Percentiles rank a stretch among this genome's conserved stretches.
Evolutionary conservation across 2,888 invertebrate genomes (phyloP).

Genomic region (Agrochola macilenta): DNA sequence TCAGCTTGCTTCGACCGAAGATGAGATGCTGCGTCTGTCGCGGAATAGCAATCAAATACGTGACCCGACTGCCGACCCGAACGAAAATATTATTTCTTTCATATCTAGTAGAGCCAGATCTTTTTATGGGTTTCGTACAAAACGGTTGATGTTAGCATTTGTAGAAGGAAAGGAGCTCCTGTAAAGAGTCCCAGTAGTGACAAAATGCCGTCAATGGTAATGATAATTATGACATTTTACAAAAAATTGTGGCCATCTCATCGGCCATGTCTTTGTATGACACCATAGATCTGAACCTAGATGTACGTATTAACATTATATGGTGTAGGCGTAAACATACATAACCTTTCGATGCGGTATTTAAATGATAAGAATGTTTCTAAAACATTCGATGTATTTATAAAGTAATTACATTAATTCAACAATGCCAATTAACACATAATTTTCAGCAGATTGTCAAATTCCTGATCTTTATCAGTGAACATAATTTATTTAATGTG

Average conservation of each 20-base stretch:
- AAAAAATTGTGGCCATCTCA: background rate
- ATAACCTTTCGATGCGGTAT: background rate
- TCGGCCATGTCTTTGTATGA: too few relatives aligned
- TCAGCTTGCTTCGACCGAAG: slow-evolving; percentile 5
- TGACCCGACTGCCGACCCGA: slow-evolving; percentile 33
- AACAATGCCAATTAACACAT: slow-evolving; percentile 54
- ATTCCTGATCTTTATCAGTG: slow-evolving; percentile 39
- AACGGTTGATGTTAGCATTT: slow-evolving; percentile 6
- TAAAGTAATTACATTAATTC: slow-evolving; percentile 43
- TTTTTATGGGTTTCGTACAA: slow-evolving; percentile 7
- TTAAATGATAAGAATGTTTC: slow-evolving; percentile 17
- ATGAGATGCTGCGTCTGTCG: slow-evolving; percentile 33
- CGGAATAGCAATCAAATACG: slow-evolving; percentile 55
- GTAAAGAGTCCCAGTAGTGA: background rate
- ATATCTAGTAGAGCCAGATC: background rate
- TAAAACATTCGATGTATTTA: slow-evolving; percentile 17
- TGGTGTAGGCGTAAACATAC: background rate
- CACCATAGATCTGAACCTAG: background rate
- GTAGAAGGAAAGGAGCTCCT: background rate
- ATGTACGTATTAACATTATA: background rate
- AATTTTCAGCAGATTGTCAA: slow-evolving; percentile 27
- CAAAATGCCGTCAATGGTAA: background rate
- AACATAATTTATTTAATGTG: slow-evolving; percentile 21
- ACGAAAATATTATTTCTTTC: slow-evolving; percentile 19
- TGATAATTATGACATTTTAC: background rate